A percentile compares a stretch with the other conserved stretches of the same genome.
Evolutionary conservation across 2,888 invertebrate genomes (phyloP).

Genomic region (Tiliacea aurago): DNA sequence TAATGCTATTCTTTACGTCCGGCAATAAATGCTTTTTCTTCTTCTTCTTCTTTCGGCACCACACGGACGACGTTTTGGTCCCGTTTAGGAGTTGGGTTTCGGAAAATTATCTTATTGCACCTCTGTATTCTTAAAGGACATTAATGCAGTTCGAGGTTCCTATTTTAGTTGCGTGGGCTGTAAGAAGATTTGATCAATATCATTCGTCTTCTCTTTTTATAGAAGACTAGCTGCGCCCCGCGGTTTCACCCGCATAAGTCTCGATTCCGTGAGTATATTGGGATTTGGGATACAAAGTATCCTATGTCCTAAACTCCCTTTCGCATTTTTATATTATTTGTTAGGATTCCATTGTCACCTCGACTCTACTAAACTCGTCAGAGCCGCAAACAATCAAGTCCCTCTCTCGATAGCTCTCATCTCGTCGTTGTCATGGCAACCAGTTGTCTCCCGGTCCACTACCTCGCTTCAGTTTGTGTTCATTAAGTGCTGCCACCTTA

Average conservation of each 20-base stretch:
- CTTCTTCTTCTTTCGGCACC: too few species aligned
- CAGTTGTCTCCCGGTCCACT: slow-evolving; percentile 75
- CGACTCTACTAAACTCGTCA: neutral
- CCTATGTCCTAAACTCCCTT: too few species aligned
- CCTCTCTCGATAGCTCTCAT: slow-evolving; percentile 38
- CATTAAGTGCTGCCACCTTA: slow-evolving; percentile 87
- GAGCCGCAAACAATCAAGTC: slow-evolving; percentile 15
- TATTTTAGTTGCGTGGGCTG: neutral
- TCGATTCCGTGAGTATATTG: too few species aligned
- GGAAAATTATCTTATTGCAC: neutral
- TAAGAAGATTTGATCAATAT: neutral
- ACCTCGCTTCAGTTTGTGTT: slow-evolving; percentile 86
- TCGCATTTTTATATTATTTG: too few species aligned
- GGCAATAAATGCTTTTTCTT: too few species aligned
- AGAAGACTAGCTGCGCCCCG: neutral
- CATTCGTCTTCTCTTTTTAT: neutral
- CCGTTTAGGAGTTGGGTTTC: too few species aligned
- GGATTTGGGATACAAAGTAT: too few species aligned
- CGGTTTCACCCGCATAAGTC: too few species aligned
- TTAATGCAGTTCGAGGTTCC: neutral
- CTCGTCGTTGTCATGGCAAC: slow-evolving; percentile 77
- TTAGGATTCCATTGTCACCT: neutral
- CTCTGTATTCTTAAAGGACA: neutral
- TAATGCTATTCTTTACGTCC: too few species aligned
- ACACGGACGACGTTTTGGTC: too few species aligned